phyloP scores from a whole-genome alignment of 2,797 vertebrate species.

The Ptychobarbus kaznakovi region DNA sequence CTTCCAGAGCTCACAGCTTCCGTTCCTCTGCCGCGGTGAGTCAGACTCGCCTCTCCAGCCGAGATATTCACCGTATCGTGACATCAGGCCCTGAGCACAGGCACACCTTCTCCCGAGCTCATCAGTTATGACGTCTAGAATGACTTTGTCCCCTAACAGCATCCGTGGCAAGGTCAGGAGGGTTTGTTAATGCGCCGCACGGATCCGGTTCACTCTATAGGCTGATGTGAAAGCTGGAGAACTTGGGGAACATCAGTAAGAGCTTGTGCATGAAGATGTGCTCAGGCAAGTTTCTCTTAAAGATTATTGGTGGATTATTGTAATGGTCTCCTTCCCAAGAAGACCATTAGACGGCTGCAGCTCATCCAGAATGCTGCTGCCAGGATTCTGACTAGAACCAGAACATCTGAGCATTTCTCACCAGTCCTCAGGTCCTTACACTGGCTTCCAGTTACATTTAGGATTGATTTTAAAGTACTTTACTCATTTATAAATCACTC shows the following conservation, averaged over 20 bases:
- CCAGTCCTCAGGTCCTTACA: too few relatives aligned
- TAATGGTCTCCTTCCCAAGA: too few relatives aligned
- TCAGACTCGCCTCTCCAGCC: constrained; percentile 27
- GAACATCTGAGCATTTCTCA: too few relatives aligned
- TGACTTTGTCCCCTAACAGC: constrained; percentile 6
- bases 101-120: not conserved
- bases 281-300: too few relatives aligned
- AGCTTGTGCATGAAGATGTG: not conserved
- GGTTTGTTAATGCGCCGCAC: constrained; percentile 10
- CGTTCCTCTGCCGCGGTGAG: constrained; percentile 7
- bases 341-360: too few relatives aligned
- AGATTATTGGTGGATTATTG: too few relatives aligned
- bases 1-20: constrained; percentile 68
- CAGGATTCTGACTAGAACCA: too few relatives aligned
- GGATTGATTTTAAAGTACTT: too few relatives aligned
- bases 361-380: too few relatives aligned
- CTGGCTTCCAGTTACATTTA: too few relatives aligned
- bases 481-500: too few relatives aligned
- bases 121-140: constrained; percentile 16
- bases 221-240: not conserved
- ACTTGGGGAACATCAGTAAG: not conserved
- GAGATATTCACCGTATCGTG: constrained; percentile 28
- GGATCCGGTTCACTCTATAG: not conserved
- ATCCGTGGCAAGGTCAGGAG: constrained; percentile 27
- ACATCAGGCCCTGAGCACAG: constrained; percentile 21